Evolutionary conservation across 37 sponge, comb jelly and placozoan genomes (phyloP).

Genomic region (Eunapius fragilis): DNA sequence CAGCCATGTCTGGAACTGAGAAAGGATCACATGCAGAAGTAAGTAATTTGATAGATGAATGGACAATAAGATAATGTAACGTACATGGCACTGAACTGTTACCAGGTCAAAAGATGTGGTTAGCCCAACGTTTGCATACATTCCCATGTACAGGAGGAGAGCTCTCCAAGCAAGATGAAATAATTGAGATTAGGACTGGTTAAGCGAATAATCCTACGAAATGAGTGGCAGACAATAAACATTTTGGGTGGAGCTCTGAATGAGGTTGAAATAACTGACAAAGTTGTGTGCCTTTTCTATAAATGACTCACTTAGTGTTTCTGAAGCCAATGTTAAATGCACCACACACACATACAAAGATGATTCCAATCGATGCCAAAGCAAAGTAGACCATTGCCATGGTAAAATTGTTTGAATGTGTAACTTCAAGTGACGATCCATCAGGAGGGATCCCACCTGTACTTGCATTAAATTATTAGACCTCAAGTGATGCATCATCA

Average conservation of each 20-base stretch:
- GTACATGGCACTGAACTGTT: slow-evolving; percentile 44
- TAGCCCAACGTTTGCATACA: slow-evolving; percentile 19
- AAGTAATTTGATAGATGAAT: neutral
- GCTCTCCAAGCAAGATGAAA: slow-evolving; percentile 42
- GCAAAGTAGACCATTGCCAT: neutral
- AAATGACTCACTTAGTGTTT: neutral
- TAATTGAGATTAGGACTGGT: slow-evolving; percentile 73
- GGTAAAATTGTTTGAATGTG: neutral
- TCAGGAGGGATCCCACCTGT: neutral
- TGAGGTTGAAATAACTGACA: neutral
- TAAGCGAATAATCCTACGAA: slow-evolving; percentile 35
- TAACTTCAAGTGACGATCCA: neutral
- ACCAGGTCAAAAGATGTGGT: neutral
- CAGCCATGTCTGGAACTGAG: neutral
- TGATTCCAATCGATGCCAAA: neutral
- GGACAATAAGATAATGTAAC: neutral
- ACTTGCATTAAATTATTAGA: neutral
- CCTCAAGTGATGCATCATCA: neutral
- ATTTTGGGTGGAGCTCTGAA: neutral
- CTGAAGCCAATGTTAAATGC: neutral
- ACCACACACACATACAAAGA: neutral
- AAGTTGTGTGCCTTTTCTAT: no score
- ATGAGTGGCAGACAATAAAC: neutral
- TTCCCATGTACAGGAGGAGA: slow-evolving; percentile 16
- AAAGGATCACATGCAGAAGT: neutral